Conservation (phyloP, 2,797 vertebrate species). For the Aselliscus stoliczkanus region DNA sequence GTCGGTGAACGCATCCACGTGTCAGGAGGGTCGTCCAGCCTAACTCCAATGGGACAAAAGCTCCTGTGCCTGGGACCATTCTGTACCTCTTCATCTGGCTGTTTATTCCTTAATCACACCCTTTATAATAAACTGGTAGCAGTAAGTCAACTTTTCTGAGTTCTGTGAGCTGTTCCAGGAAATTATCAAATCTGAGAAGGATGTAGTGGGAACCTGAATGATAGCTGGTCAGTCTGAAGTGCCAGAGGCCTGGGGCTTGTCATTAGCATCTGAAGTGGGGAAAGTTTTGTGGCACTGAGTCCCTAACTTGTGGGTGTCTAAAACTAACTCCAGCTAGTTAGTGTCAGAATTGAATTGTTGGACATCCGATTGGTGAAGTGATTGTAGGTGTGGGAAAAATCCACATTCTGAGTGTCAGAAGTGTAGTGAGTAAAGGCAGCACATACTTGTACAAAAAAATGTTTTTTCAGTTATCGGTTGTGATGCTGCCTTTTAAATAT, state of each 20-base stretch:
- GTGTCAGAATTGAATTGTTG: neutral
- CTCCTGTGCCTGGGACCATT: too few species aligned
- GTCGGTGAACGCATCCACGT: fast-evolving
- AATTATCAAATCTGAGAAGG: neutral
- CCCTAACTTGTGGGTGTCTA: neutral
- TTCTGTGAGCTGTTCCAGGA: neutral
- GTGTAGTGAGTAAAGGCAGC: neutral
- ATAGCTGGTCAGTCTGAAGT: neutral
- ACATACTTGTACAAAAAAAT: neutral
- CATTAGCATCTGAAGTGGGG: neutral
- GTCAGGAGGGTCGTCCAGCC: neutral
- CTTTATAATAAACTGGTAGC: neutral
- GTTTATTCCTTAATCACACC: neutral
- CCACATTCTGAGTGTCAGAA: neutral
- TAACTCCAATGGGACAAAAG: neutral
- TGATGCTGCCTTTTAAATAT: neutral
- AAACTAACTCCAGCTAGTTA: neutral
- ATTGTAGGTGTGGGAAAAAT: neutral
- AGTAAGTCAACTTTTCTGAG: neutral
- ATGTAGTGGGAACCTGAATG: neutral
- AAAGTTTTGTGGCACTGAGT: neutral
- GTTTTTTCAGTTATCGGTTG: neutral
- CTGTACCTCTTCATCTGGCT: neutral
- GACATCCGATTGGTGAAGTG: neutral
- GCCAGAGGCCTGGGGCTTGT: neutral